Percentiles rank a stretch among this genome's conserved stretches.
Conservation (phyloP, 1,140 invertebrate genomes). For the Drosophila obscura region DNA sequence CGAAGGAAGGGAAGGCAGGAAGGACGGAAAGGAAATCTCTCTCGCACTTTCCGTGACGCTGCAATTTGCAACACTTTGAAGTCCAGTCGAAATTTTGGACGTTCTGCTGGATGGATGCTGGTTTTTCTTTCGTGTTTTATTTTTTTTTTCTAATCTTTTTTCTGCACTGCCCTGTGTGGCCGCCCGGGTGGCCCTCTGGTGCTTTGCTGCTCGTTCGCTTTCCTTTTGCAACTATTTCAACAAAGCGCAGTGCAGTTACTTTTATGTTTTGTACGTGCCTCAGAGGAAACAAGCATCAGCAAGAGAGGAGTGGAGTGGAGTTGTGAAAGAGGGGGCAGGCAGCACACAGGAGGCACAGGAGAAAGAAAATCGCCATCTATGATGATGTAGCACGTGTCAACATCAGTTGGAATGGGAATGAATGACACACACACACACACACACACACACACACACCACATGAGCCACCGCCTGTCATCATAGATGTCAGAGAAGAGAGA, state of each 20-base stretch:
- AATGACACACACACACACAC: slow-evolving; percentile 14
- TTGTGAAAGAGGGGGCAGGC: neutral
- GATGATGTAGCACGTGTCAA: slow-evolving; percentile 81
- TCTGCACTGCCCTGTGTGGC: slow-evolving; percentile 29
- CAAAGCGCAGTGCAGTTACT: slow-evolving; percentile 81
- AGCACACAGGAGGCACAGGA: slow-evolving; percentile 1
- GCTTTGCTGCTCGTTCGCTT: slow-evolving; percentile 60
- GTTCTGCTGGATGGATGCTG: slow-evolving; percentile 44
- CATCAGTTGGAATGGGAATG: slow-evolving; percentile 62
- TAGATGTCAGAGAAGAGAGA: slow-evolving; percentile 62
- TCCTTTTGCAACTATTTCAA: slow-evolving; percentile 79
- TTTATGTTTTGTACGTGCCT: slow-evolving; percentile 79
- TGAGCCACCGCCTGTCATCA: slow-evolving; percentile 70
- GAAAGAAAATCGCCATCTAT: slow-evolving; percentile 62
- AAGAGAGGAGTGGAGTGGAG: neutral
- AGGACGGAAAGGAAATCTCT: slow-evolving; percentile 40
- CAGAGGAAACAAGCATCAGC: slow-evolving; percentile 55
- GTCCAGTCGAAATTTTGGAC: slow-evolving; percentile 73
- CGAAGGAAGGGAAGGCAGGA: too few species aligned
- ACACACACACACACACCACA: slow-evolving; percentile 40
- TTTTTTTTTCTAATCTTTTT: slow-evolving; percentile 32
- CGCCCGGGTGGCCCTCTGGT: slow-evolving; percentile 47
- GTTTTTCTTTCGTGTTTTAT: slow-evolving; percentile 6
- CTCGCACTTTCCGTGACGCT: slow-evolving; percentile 63
- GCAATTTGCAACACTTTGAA: slow-evolving; percentile 80